Conservation (phyloP, 2,888 invertebrate genomes). For the Noctuana brunneofusca region DNA sequence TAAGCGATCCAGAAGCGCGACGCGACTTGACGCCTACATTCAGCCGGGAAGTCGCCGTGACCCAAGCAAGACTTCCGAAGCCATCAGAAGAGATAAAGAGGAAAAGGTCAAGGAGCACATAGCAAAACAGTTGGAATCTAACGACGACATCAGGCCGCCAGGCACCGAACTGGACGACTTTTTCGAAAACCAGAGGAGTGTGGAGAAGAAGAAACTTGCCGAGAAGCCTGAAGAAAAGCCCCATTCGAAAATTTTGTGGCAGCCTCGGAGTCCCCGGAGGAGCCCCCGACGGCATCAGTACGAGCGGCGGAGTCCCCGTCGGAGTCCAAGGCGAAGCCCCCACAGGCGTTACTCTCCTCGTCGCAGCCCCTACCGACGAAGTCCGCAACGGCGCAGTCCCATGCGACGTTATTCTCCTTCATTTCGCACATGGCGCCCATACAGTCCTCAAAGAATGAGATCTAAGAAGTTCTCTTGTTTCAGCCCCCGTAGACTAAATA, state of each 20-base stretch:
- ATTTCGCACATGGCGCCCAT: conserved; percentile 29
- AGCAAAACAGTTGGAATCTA: conserved; percentile 67
- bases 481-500: conserved; percentile 43
- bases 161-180: conserved; percentile 76
- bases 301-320: conserved; percentile 37
- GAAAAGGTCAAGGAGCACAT: conserved; percentile 72
- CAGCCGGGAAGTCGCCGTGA: conserved; percentile 75
- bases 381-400: conserved; percentile 43
- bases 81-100: conserved; percentile 72
- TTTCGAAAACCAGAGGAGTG: conserved; percentile 43
- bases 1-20: conserved; percentile 44
- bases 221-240: conserved; percentile 39
- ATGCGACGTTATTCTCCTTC: conserved; percentile 43
- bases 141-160: conserved; percentile 68
- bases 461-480: conserved; percentile 36
- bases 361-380: conserved; percentile 35
- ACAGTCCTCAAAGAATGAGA: conserved; percentile 32
- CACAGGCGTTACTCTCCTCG: conserved; percentile 42
- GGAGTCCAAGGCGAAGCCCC: conserved; percentile 38
- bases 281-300: conserved; percentile 39
- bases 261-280: conserved; percentile 43
- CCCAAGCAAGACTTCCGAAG: conserved; percentile 70
- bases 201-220: not conserved
- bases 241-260: conserved; percentile 55
- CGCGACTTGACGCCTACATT: conserved; percentile 59